Evolutionary conservation across 2,888 invertebrate species (phyloP).

Genomic region (Brenthis ino): DNA sequence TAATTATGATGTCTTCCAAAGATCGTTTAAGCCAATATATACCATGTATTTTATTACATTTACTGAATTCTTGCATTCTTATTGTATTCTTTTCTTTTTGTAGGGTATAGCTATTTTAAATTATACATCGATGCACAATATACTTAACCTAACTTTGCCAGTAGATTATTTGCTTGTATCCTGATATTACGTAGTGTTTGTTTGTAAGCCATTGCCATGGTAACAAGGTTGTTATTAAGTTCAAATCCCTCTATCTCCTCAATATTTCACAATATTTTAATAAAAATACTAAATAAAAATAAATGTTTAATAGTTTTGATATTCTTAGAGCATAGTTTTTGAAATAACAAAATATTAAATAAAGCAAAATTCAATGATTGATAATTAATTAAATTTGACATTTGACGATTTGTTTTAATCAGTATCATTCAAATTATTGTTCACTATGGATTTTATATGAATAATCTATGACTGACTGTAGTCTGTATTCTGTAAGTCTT

Average conservation of each 20-base stretch:
- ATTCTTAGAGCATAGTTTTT: too few species aligned
- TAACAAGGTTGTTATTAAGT: neutral
- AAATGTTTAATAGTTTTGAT: too few species aligned
- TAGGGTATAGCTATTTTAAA: neutral
- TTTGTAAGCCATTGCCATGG: slow-evolving; percentile 2
- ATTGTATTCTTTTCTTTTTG: neutral
- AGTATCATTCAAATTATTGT: too few species aligned
- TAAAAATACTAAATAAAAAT: neutral
- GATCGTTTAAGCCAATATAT: slow-evolving; percentile 78
- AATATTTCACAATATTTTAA: neutral
- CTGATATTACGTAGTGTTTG: neutral
- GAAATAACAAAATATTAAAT: too few species aligned
- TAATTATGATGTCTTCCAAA: slow-evolving; percentile 74
- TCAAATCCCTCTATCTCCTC: neutral
- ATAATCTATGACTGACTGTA: too few species aligned
- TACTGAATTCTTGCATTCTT: slow-evolving; percentile 63
- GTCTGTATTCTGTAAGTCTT: too few species aligned
- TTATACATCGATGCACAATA: neutral
- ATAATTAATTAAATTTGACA: too few species aligned
- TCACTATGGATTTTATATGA: too few species aligned
- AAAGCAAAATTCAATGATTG: too few species aligned
- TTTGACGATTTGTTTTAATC: too few species aligned
- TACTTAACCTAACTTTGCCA: neutral
- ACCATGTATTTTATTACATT: slow-evolving; percentile 67
- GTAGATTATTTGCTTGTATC: neutral